phyloP scores from a whole-genome alignment of 2,888 invertebrate genomes.

The Rhimphoctona megacephalus region DNA sequence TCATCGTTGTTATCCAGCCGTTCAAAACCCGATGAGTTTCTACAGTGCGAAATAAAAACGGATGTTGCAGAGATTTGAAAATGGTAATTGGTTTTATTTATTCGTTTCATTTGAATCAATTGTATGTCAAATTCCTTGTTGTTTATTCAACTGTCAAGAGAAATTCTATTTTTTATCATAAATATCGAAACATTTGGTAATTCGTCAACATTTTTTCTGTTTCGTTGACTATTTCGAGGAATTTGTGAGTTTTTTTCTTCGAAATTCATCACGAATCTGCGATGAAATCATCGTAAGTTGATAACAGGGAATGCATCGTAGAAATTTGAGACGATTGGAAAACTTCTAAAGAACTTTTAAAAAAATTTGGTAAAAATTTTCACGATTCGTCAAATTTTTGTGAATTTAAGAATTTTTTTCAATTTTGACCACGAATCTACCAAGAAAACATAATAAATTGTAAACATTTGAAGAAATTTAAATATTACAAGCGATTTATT shows the following conservation, averaged over 20 bases:
- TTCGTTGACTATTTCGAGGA: no score
- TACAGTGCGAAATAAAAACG: conserved; percentile 60
- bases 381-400: neutral
- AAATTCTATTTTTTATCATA: no score
- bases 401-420: no score
- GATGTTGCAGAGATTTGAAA: conserved; percentile 34
- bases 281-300: neutral
- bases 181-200: no score
- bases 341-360: no score
- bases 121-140: no score
- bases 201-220: no score
- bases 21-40: conserved; percentile 56
- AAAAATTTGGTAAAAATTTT: no score
- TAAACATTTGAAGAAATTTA: neutral
- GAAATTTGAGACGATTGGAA: no score
- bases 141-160: no score
- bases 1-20: conserved; percentile 33
- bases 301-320: neutral
- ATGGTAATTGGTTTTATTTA: neutral
- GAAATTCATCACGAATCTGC: neutral
- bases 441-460: neutral
- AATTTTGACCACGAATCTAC: neutral
- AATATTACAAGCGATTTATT: neutral
- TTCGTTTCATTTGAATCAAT: neutral
- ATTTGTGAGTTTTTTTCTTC: neutral